These are phyloP conservation scores for Drosophila seguyi DNA, from an alignment of 1,140 invertebrate species.

Conservation along the genomic window DNA sequence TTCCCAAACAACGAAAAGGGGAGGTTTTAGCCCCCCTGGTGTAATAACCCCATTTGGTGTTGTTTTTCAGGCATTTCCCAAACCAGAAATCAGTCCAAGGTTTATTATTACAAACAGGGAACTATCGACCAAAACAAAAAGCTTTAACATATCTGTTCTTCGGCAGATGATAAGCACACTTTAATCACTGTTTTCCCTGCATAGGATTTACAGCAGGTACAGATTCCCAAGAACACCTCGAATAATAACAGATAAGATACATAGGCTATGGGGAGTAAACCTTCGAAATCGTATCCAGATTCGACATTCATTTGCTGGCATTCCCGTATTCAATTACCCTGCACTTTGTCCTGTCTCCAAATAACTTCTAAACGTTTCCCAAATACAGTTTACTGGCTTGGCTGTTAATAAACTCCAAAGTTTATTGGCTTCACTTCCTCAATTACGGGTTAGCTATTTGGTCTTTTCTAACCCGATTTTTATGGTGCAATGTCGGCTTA, in stretches of 20 bases:
- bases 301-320: neutral
- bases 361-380: neutral
- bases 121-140: conserved; percentile 5
- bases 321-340: neutral
- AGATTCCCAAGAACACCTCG: neutral
- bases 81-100: neutral
- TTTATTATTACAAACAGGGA: neutral
- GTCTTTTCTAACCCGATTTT: conserved; percentile 37
- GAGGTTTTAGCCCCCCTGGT: neutral
- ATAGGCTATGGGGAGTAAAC: neutral
- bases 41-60: conserved; percentile 28
- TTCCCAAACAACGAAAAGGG: conserved; percentile 8
- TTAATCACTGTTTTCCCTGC: neutral
- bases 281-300: neutral
- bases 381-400: neutral
- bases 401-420: neutral
- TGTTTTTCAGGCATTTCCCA: conserved; percentile 5
- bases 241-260: conserved; percentile 3
- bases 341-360: neutral
- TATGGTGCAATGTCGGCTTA: conserved; percentile 15
- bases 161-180: neutral
- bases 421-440: conserved; percentile 21
- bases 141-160: neutral
- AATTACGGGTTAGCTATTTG: conserved; percentile 27
- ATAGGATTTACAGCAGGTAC: neutral